Evolutionary conservation across 2,888 invertebrate genomes (phyloP).

Genomic region (Drosophila algonquin): DNA sequence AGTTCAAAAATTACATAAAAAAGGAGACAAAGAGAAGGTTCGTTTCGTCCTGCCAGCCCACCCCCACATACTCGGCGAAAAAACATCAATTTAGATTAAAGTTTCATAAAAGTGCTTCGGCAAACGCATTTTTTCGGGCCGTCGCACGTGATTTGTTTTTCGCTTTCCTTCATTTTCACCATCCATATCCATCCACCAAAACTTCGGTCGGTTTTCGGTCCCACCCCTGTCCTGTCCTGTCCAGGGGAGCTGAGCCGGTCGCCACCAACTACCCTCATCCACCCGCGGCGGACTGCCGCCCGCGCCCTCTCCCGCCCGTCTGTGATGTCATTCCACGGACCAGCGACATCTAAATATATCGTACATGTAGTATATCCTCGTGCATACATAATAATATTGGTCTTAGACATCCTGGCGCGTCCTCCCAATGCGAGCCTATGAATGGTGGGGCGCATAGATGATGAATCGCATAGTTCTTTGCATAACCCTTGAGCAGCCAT

Average conservation of each 20-base stretch:
- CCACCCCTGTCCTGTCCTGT: slow-evolving; percentile 29
- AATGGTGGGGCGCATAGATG: slow-evolving; percentile 17
- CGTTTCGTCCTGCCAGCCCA: background rate
- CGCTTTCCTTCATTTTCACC: slow-evolving; percentile 35
- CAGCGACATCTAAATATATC: slow-evolving; percentile 33
- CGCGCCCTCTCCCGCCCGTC: slow-evolving; percentile 21
- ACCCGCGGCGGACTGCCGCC: slow-evolving; percentile 15
- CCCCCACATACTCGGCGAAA: background rate
- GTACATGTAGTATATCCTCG: background rate
- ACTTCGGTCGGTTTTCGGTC: slow-evolving; percentile 6
- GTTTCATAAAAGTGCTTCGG: slow-evolving; percentile 6
- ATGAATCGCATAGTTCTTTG: slow-evolving; percentile 13
- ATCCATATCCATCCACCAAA: slow-evolving; percentile 29
- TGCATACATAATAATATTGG: slow-evolving; percentile 55
- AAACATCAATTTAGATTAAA: slow-evolving; percentile 2
- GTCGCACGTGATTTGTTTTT: slow-evolving; percentile 63
- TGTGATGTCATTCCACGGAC: slow-evolving; percentile 68
- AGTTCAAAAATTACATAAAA: slow-evolving; percentile 39
- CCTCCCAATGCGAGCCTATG: slow-evolving; percentile 12
- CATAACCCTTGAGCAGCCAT: slow-evolving; percentile 19
- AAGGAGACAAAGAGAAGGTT: slow-evolving; percentile 23
- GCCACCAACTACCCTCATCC: slow-evolving; percentile 34
- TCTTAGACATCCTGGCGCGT: slow-evolving; percentile 67
- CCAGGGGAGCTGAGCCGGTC: slow-evolving; percentile 40
- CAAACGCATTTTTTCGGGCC: slow-evolving; percentile 11